These are phyloP conservation scores for Poeciliopsis infans DNA, from an alignment of 2,797 vertebrate genomes.

Conservation along the genomic window DNA sequence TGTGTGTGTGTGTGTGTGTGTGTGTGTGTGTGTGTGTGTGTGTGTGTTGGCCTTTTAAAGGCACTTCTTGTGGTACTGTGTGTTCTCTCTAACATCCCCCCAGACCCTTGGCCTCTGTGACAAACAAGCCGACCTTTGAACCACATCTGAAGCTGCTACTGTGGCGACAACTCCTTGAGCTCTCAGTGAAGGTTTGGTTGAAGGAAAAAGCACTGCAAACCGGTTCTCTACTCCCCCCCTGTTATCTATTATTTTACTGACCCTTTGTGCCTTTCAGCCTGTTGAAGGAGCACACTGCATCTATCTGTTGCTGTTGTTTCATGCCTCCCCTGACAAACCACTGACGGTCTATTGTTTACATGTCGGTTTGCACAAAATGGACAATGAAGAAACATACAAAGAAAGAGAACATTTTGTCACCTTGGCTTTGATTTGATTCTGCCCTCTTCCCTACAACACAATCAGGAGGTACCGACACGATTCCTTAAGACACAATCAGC, in stretches of 20 bases:
- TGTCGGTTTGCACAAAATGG: conserved; percentile 78
- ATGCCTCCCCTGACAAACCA: conserved; percentile 28
- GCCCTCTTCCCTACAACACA: conserved; percentile 8
- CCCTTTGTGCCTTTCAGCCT: conserved; percentile 65
- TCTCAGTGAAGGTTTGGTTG: conserved; percentile 47
- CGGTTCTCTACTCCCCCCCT: conserved; percentile 40
- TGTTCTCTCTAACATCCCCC: conserved; percentile 29
- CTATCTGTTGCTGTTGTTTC: conserved; percentile 37
- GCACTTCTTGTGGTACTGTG: conserved; percentile 64
- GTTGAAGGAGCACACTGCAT: conserved; percentile 66
- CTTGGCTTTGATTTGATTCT: conserved; percentile 26
- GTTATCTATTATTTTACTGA: conserved; percentile 40
- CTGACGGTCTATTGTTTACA: conserved; percentile 73
- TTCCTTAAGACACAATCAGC: conserved; percentile 24
- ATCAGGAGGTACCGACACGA: conserved; percentile 19
- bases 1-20: conserved; percentile 62
- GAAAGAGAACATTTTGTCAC: conserved; percentile 63
- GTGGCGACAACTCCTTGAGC: conserved; percentile 63
- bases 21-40: conserved; percentile 62
- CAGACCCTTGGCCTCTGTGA: conserved; percentile 78
- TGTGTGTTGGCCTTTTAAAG: conserved; percentile 61
- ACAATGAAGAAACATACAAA: conserved; percentile 56
- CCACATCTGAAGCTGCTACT: conserved; percentile 73
- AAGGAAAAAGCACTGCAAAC: conserved; percentile 74
- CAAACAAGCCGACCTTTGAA: conserved; percentile 77